A percentile compares a stretch with the other conserved stretches of the same genome.
Evolutionary conservation across 2,113 vertebrate genomes (phyloP).

Genomic region (Steatornis caripensis): DNA sequence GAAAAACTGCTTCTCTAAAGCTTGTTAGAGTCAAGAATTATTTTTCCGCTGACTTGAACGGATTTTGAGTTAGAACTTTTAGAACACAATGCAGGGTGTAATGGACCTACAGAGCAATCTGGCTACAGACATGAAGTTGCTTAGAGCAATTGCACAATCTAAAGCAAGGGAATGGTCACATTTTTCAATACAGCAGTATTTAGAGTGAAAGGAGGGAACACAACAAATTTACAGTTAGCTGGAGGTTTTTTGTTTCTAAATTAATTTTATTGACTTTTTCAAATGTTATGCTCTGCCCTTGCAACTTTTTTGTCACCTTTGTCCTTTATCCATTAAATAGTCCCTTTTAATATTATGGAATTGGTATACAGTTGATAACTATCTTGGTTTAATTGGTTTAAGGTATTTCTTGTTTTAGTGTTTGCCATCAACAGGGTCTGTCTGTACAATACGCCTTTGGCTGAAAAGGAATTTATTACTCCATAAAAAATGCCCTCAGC

Average conservation of each 20-base stretch:
- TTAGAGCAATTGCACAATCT: neutral
- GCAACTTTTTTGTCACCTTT: neutral
- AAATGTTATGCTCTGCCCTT: neutral
- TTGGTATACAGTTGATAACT: slow-evolving; percentile 34
- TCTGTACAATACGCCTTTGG: slow-evolving; percentile 26
- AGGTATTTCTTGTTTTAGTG: slow-evolving; percentile 28
- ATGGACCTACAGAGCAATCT: neutral
- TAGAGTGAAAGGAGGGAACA: neutral
- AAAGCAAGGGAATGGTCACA: neutral
- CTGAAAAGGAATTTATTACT: slow-evolving; percentile 34
- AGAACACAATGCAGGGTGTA: neutral
- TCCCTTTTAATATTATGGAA: neutral
- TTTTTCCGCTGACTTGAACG: neutral
- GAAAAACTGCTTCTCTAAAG: neutral
- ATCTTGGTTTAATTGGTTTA: slow-evolving; percentile 29
- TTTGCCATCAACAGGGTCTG: slow-evolving; percentile 8
- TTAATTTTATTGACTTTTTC: neutral
- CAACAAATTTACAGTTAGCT: neutral
- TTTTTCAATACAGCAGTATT: neutral
- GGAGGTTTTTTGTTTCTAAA: neutral
- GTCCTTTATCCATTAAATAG: neutral
- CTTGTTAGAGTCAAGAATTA: neutral
- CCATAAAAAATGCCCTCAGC: slow-evolving; percentile 35
- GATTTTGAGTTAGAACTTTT: neutral
- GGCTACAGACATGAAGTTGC: neutral